Conservation (phyloP, 2,888 invertebrate genomes). For the Nemapogon koenigi region DNA sequence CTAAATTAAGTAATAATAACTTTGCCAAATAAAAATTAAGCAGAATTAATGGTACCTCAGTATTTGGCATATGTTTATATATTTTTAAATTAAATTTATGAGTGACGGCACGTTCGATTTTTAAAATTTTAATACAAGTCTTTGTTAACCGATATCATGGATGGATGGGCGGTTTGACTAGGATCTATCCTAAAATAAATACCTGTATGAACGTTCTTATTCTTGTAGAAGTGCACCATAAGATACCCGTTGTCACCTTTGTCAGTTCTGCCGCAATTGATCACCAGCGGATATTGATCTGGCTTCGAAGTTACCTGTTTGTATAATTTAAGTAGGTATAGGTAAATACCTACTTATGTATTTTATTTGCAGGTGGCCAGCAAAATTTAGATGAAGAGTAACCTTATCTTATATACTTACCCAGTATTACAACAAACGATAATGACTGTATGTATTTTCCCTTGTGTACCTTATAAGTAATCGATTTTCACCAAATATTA, state of each 20-base stretch:
- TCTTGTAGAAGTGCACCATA: slow-evolving; percentile 85
- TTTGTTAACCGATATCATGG: no score
- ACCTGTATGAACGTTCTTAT: slow-evolving; percentile 77
- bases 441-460: neutral
- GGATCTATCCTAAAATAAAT: slow-evolving; percentile 34
- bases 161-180: no score
- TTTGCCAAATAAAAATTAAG: no score
- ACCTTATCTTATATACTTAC: neutral
- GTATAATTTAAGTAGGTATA: slow-evolving; percentile 7
- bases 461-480: neutral
- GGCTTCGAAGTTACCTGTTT: slow-evolving; percentile 84
- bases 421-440: neutral
- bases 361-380: neutral
- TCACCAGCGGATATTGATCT: slow-evolving; percentile 83
- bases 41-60: no score
- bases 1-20: no score
- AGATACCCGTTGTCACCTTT: slow-evolving; percentile 77
- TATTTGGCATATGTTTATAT: no score
- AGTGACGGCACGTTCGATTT: no score
- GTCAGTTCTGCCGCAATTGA: slow-evolving; percentile 76
- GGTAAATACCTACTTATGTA: slow-evolving; percentile 2
- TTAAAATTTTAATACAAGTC: no score
- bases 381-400: no score
- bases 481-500: slow-evolving; percentile 25
- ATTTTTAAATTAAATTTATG: no score